Evolutionary conservation across 2,888 invertebrate species (phyloP).

Genomic region (Argyresthia goedartella): DNA sequence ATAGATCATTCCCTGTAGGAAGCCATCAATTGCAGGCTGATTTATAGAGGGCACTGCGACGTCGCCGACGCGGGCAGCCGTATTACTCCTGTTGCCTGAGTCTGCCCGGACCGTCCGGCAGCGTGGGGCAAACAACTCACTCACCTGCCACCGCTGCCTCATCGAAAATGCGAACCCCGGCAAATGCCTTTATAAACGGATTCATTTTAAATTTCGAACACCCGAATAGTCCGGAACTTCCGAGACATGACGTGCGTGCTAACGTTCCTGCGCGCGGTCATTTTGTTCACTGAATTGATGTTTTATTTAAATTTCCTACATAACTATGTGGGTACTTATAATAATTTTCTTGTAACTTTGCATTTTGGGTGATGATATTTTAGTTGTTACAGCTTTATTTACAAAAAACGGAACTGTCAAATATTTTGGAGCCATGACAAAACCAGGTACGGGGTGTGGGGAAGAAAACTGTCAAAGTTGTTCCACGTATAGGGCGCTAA

Average conservation of each 20-base stretch:
- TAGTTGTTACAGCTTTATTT: no score
- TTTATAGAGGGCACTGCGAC: conserved; percentile 54
- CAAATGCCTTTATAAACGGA: conserved; percentile 64
- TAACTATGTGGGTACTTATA: no score
- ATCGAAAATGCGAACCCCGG: conserved; percentile 58
- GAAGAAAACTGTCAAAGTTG: no score
- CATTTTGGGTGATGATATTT: no score
- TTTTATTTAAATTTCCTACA: no score
- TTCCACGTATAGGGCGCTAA: no score
- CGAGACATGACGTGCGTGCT: conserved; percentile 64
- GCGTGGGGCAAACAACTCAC: conserved; percentile 65
- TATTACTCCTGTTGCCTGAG: conserved; percentile 53
- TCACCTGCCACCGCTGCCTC: conserved; percentile 60
- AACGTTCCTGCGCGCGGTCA: conserved; percentile 57
- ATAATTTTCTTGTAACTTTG: no score
- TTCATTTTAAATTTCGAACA: conserved; percentile 63
- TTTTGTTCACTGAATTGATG: conserved; percentile 25
- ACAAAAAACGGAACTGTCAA: no score
- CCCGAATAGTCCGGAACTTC: conserved; percentile 53
- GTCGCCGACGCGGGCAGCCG: conserved; percentile 8
- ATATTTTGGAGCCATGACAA: no score
- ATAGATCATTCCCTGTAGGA: conserved; percentile 70
- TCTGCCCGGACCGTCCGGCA: conserved; percentile 9
- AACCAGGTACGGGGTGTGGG: no score
- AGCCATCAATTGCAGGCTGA: conserved; percentile 66